phyloP scores from a whole-genome alignment of 2,888 invertebrate species.

The Ceraclea dissimilis region DNA sequence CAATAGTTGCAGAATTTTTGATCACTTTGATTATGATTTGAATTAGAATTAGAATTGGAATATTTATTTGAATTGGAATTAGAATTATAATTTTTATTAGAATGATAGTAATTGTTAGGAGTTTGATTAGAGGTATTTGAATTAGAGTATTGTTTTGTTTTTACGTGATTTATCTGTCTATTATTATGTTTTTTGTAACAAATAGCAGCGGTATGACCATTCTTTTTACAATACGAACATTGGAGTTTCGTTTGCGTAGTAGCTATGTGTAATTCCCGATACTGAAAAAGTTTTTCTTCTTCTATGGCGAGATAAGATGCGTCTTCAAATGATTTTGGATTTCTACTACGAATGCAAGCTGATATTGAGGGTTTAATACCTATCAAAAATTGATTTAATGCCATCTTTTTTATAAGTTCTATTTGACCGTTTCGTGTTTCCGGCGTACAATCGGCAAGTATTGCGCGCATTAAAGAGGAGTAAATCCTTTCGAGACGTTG shows the following conservation, averaged over 20 bases:
- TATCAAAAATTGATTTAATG: background rate
- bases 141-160: background rate
- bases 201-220: conserved; percentile 5
- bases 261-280: background rate
- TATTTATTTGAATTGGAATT: background rate
- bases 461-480: background rate
- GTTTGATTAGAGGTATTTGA: background rate
- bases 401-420: background rate
- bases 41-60: background rate
- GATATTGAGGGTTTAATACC: background rate
- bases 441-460: background rate
- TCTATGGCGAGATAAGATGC: conserved; percentile 4
- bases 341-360: background rate
- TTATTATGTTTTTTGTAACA: conserved; percentile 1
- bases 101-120: background rate
- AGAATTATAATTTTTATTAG: background rate
- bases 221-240: conserved; percentile 6
- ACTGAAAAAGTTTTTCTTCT: conserved; percentile 10
- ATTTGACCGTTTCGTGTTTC: background rate
- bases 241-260: background rate
- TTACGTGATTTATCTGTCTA: background rate
- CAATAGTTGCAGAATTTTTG: conserved; percentile 1
- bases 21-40: background rate
- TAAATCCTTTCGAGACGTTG: conserved; percentile 4
- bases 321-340: conserved; percentile 9